A percentile compares a stretch with the other conserved stretches of the same genome.
These are phyloP conservation scores for Lepus europaeus DNA, from an alignment of 2,113 vertebrate genomes.

Conservation along the genomic window DNA sequence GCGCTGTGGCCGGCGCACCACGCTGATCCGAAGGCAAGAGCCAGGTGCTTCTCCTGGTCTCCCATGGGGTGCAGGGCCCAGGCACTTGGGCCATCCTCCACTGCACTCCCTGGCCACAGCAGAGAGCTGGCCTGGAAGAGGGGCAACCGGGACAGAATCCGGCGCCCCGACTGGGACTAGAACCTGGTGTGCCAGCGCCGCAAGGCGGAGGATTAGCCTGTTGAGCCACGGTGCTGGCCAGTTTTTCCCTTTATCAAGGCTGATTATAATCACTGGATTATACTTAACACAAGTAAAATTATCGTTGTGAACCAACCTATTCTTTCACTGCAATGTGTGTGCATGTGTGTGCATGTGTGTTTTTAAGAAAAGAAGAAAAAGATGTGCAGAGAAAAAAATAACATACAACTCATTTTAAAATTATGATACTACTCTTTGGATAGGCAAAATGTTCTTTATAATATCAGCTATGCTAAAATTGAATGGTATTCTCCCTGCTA, in stretches of 20 bases:
- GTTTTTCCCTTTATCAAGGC: neutral
- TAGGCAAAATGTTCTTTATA: neutral
- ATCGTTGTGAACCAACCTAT: neutral
- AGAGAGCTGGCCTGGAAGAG: too few relatives aligned
- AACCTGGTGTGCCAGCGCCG: too few relatives aligned
- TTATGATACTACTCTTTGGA: neutral
- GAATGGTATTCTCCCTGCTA: neutral
- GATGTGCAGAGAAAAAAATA: neutral
- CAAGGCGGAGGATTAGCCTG: too few relatives aligned
- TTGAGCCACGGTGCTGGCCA: too few relatives aligned
- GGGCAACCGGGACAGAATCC: too few relatives aligned
- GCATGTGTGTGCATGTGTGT: neutral
- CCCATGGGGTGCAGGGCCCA: too few relatives aligned
- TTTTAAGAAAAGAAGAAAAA: neutral
- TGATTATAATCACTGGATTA: neutral
- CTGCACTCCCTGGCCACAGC: too few relatives aligned
- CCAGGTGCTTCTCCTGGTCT: too few relatives aligned
- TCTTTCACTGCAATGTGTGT: neutral
- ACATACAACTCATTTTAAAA: neutral
- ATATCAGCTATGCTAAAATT: neutral
- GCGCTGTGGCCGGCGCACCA: too few relatives aligned
- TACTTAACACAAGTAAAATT: neutral
- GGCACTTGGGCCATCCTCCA: too few relatives aligned
- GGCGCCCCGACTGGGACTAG: too few relatives aligned
- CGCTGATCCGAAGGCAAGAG: too few relatives aligned